Percentiles rank a stretch among this genome's conserved stretches.
Conservation (phyloP, 2,113 vertebrate genomes). For the Crotalus helleri region DNA sequence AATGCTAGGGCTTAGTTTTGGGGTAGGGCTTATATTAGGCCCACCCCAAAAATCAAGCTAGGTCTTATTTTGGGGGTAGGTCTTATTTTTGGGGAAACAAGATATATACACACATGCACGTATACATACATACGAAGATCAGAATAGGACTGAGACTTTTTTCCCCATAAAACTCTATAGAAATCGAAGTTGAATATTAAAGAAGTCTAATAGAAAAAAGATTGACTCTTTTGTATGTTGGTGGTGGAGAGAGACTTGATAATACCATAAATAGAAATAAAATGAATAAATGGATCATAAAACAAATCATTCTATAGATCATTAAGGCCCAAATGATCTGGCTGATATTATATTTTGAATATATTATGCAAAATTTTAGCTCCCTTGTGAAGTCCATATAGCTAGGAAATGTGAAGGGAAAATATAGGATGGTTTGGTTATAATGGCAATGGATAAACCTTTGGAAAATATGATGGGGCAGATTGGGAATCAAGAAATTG, state of each 20-base stretch:
- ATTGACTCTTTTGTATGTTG: background rate
- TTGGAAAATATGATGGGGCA: background rate
- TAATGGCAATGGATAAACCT: background rate
- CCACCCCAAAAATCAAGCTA: too few species aligned
- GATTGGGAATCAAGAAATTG: background rate
- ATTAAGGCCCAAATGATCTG: background rate
- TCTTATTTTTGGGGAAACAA: too few species aligned
- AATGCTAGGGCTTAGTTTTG: too few species aligned
- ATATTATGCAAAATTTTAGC: background rate
- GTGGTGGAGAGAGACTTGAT: background rate
- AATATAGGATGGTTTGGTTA: background rate
- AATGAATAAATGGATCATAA: background rate
- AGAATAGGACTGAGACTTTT: background rate
- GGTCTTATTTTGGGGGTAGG: too few species aligned
- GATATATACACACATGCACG: too few species aligned
- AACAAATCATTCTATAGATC: background rate
- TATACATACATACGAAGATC: background rate
- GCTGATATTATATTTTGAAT: background rate
- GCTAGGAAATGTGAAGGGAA: background rate
- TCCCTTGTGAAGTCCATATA: background rate
- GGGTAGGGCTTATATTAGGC: too few species aligned
- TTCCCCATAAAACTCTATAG: background rate
- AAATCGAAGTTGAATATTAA: background rate
- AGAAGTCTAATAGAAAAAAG: background rate
- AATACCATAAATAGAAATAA: background rate